A percentile compares a stretch with the other conserved stretches of the same genome.
Conservation (phyloP, 2,888 invertebrate species). For the Heliconius sara region DNA sequence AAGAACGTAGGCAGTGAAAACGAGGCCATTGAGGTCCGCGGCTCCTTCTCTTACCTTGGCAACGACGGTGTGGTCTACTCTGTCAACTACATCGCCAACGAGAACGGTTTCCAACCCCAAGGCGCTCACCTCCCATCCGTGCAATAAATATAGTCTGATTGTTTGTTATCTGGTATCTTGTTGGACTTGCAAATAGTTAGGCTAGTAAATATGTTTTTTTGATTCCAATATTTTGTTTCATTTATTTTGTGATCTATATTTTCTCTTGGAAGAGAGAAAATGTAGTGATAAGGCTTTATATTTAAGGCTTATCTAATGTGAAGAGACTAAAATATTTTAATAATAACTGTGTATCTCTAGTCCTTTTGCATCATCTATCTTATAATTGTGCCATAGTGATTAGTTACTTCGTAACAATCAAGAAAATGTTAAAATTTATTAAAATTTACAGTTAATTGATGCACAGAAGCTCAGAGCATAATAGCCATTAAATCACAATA, state of each 20-base stretch:
- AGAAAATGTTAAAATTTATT: too few species aligned
- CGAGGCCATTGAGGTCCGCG: conserved; percentile 76
- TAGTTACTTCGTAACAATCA: too few species aligned
- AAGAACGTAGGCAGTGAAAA: conserved; percentile 74
- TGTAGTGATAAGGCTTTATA: too few species aligned
- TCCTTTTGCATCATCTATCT: too few species aligned
- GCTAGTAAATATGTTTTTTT: conserved; percentile 45
- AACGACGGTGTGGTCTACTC: conserved; percentile 75
- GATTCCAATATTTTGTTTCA: conserved; percentile 42
- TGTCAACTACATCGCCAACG: conserved; percentile 79
- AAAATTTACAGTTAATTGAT: too few species aligned
- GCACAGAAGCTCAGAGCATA: too few species aligned
- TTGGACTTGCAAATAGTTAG: conserved; percentile 41
- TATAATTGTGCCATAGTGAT: too few species aligned
- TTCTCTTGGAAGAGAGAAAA: neutral
- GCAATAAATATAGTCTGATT: conserved; percentile 40
- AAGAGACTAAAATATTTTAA: too few species aligned
- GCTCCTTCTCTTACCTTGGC: conserved; percentile 74
- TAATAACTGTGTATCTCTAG: too few species aligned
- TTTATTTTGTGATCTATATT: conserved; percentile 8
- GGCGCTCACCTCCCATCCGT: conserved; percentile 64
- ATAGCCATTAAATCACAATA: too few species aligned
- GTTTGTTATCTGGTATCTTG: conserved; percentile 39
- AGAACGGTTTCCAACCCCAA: conserved; percentile 80
- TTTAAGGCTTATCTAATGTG: too few species aligned